phyloP scores from a whole-genome alignment of 2,113 vertebrate species.

The Centropus unirufus region DNA sequence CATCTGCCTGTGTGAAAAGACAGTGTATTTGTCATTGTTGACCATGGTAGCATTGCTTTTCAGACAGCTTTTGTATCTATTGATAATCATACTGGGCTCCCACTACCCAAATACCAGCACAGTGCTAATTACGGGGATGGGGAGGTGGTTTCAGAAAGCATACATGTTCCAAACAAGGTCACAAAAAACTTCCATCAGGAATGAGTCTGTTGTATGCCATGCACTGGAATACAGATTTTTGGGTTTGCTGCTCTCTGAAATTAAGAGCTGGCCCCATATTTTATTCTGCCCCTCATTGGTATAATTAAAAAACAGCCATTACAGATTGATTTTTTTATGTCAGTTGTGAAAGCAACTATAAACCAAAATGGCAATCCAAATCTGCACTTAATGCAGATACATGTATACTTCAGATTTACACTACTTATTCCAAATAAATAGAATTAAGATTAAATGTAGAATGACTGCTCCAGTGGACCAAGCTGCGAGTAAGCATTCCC shows the following conservation, averaged over 20 bases:
- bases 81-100: background rate
- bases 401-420: background rate
- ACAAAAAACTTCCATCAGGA: background rate
- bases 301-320: background rate
- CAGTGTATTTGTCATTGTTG: background rate
- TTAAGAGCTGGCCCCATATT: background rate
- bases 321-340: background rate
- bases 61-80: background rate
- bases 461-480: background rate
- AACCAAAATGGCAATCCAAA: background rate
- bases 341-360: background rate
- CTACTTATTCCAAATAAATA: background rate
- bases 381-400: background rate
- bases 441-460: background rate
- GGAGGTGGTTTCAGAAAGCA: rapidly evolving
- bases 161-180: background rate
- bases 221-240: background rate
- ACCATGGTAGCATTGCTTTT: background rate
- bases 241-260: background rate
- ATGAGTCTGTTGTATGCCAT: background rate
- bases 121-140: background rate
- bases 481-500: background rate
- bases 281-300: background rate
- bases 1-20: background rate
- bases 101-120: background rate